phyloP scores from a whole-genome alignment of 2,797 vertebrate genomes.

The Chiroxiphia lanceolata region DNA sequence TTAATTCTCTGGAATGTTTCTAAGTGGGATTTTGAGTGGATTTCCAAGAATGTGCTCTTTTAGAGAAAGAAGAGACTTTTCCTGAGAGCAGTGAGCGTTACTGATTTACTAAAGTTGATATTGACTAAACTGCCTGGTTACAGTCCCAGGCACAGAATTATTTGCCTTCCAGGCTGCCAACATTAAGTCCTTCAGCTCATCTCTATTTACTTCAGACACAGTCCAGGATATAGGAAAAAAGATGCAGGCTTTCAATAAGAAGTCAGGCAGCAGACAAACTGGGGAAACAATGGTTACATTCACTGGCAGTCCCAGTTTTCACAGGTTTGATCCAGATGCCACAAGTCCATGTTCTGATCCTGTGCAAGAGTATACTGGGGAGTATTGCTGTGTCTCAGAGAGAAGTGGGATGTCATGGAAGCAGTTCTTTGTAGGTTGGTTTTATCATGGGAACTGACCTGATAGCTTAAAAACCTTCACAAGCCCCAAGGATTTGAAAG shows the following conservation, averaged over 20 bases:
- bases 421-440: neutral
- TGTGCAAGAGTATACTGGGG: neutral
- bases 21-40: neutral
- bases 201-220: constrained; percentile 15
- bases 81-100: neutral
- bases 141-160: constrained; percentile 26
- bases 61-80: constrained; percentile 30
- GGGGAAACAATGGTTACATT: neutral
- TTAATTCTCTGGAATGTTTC: constrained; percentile 23
- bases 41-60: constrained; percentile 39
- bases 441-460: neutral
- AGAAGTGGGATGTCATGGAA: neutral
- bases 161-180: constrained; percentile 26
- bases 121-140: constrained; percentile 39
- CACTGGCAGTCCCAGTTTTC: neutral
- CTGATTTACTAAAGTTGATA: constrained; percentile 43
- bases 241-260: neutral
- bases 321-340: neutral
- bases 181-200: constrained; percentile 24
- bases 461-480: neutral
- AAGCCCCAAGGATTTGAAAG: neutral
- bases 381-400: neutral
- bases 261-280: neutral
- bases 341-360: neutral
- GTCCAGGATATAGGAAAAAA: neutral